Conservation (phyloP, 2,113 vertebrate species). For the Perca schrenkii region DNA sequence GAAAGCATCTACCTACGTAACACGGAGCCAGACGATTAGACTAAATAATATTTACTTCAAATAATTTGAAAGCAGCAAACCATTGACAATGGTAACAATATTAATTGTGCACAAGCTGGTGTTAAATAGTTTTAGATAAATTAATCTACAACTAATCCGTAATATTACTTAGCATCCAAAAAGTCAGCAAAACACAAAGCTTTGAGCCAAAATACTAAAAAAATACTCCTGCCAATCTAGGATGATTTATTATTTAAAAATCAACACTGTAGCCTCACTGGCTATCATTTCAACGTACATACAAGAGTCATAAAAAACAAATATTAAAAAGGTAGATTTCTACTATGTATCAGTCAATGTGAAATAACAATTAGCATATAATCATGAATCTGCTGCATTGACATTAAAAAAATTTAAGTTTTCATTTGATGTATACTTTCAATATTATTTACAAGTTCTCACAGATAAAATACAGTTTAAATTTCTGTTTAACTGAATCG, state of each 20-base stretch:
- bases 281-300: conserved; percentile 8
- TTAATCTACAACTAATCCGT: conserved; percentile 7
- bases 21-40: not conserved
- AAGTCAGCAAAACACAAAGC: conserved; percentile 9
- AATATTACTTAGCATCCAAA: conserved; percentile 21
- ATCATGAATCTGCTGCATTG: not conserved
- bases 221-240: not conserved
- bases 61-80: conserved; percentile 13
- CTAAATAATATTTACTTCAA: conserved; percentile 13
- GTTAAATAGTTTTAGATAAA: conserved; percentile 1
- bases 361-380: not conserved
- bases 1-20: conserved; percentile 31
- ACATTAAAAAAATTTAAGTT: not conserved
- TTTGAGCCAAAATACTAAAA: not conserved
- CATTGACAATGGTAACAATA: conserved; percentile 3
- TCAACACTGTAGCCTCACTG: conserved; percentile 3
- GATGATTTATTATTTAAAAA: not conserved
- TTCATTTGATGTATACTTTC: not conserved
- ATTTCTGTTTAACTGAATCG: not conserved
- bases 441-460: conserved; percentile 7
- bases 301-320: not conserved
- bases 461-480: not conserved
- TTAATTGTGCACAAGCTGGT: not conserved
- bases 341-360: not conserved
- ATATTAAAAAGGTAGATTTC: not conserved